Evolutionary conservation across 1,140 invertebrate genomes (phyloP).

Genomic region (Hylaeus anthracinus): DNA sequence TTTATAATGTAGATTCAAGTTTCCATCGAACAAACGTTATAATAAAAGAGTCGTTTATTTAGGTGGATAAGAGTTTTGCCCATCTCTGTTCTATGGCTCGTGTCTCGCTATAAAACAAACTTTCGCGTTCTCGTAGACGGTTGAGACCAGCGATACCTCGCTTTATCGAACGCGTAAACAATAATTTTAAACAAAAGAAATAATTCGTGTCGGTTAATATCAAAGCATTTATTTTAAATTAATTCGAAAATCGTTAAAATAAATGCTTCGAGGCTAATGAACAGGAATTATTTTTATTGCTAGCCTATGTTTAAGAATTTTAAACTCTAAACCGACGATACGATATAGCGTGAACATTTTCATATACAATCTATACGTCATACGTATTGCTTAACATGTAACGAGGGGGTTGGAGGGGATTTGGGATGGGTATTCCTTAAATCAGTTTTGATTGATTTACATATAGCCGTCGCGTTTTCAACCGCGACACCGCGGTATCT

Average conservation of each 20-base stretch:
- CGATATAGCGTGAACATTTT: slow-evolving; percentile 33
- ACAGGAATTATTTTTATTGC: no score
- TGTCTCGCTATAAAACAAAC: slow-evolving; percentile 30
- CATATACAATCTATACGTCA: slow-evolving; percentile 58
- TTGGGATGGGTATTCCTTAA: slow-evolving; percentile 50
- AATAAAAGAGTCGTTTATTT: no score
- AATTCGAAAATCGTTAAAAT: no score
- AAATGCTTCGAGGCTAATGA: no score
- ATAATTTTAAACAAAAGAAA: slow-evolving; percentile 1
- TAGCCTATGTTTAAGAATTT: not conserved
- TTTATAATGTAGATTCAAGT: no score
- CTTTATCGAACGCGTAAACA: slow-evolving; percentile 35
- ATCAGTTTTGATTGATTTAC: slow-evolving; percentile 75
- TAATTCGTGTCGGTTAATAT: no score
- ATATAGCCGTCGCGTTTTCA: slow-evolving; percentile 41
- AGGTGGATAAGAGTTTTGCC: no score
- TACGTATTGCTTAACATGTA: slow-evolving; percentile 58
- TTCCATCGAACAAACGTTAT: no score
- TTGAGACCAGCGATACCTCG: not conserved
- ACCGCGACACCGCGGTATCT: slow-evolving; percentile 34
- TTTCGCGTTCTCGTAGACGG: not conserved
- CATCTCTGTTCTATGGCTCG: not conserved
- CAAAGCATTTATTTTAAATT: no score
- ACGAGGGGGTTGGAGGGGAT: not conserved
- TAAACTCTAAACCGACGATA: slow-evolving; percentile 48